Conservation (phyloP, 2,888 invertebrate species). For the Xiphydria camelus region DNA sequence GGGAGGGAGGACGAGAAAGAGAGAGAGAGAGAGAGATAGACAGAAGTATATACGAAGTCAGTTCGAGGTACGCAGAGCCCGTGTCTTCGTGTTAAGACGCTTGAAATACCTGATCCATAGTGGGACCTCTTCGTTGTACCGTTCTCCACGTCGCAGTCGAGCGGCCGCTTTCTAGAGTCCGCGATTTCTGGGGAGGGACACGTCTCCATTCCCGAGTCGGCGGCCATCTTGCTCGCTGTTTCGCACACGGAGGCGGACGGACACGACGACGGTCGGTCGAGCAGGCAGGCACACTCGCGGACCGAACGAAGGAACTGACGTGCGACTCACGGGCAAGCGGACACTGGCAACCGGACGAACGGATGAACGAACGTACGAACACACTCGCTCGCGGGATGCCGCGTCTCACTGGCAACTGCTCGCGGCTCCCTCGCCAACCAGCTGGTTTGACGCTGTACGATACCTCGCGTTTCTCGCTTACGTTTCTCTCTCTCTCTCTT, state of each 20-base stretch:
- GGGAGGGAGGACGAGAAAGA: background rate
- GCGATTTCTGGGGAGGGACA: slow-evolving; percentile 90
- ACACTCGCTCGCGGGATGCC: slow-evolving; percentile 47
- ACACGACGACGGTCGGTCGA: slow-evolving; percentile 26
- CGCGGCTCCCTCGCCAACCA: slow-evolving; percentile 49
- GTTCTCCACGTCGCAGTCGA: slow-evolving; percentile 85
- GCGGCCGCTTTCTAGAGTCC: slow-evolving; percentile 87
- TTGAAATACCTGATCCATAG: slow-evolving; percentile 78
- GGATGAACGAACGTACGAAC: slow-evolving; percentile 20
- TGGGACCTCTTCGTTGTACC: slow-evolving; percentile 88
- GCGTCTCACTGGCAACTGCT: slow-evolving; percentile 55
- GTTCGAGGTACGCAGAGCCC: background rate
- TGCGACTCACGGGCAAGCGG: background rate
- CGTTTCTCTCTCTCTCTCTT: slow-evolving; percentile 8
- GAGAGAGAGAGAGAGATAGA: background rate
- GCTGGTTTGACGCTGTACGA: slow-evolving; percentile 39
- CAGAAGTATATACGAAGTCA: background rate
- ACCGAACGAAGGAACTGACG: background rate
- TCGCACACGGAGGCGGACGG: slow-evolving; percentile 34
- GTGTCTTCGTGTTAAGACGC: background rate
- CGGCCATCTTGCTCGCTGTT: slow-evolving; percentile 74
- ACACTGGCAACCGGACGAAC: background rate
- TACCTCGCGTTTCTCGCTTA: slow-evolving; percentile 7
- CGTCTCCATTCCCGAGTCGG: slow-evolving; percentile 92
- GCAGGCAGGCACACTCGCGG: background rate